Conservation (phyloP, 2,888 invertebrate genomes). For the Tachina fera region DNA sequence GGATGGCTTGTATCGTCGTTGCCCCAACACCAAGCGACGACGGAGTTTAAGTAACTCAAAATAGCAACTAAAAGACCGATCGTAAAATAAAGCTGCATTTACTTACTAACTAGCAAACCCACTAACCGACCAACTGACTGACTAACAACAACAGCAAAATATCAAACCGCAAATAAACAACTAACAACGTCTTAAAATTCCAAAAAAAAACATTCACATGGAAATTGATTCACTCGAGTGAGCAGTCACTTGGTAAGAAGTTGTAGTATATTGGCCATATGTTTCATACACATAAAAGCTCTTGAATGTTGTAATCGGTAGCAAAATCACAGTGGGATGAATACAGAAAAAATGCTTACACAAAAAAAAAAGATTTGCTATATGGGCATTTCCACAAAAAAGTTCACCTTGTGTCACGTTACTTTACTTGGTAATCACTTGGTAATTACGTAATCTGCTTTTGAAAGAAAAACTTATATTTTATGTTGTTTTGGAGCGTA, state of each 20-base stretch:
- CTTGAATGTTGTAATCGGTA: slow-evolving; percentile 43
- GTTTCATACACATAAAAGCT: slow-evolving; percentile 32
- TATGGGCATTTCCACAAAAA: too few relatives aligned
- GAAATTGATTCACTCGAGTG: slow-evolving; percentile 18
- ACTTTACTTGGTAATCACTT: too few relatives aligned
- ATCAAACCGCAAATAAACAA: slow-evolving; percentile 5
- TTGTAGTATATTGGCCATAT: slow-evolving; percentile 24
- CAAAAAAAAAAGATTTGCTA: too few relatives aligned
- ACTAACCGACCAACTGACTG: slow-evolving; percentile 29
- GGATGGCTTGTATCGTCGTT: slow-evolving; percentile 21
- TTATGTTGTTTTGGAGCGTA: too few relatives aligned
- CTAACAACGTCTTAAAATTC: slow-evolving; percentile 20
- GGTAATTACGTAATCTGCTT: too few relatives aligned
- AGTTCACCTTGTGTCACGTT: too few relatives aligned
- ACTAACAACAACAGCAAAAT: not conserved
- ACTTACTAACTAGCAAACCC: slow-evolving; percentile 1
- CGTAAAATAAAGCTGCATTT: slow-evolving; percentile 7
- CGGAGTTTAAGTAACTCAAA: slow-evolving; percentile 24
- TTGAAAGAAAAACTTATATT: too few relatives aligned
- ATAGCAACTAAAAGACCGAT: slow-evolving; percentile 31
- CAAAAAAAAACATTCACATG: slow-evolving; percentile 26
- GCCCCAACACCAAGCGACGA: not conserved
- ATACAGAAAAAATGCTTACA: not conserved
- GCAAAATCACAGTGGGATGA: slow-evolving; percentile 33
- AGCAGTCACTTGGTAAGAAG: slow-evolving; percentile 29